These are phyloP conservation scores for Odocoileus virginianus DNA, from an alignment of 2,113 vertebrate genomes.

Conservation along the genomic window DNA sequence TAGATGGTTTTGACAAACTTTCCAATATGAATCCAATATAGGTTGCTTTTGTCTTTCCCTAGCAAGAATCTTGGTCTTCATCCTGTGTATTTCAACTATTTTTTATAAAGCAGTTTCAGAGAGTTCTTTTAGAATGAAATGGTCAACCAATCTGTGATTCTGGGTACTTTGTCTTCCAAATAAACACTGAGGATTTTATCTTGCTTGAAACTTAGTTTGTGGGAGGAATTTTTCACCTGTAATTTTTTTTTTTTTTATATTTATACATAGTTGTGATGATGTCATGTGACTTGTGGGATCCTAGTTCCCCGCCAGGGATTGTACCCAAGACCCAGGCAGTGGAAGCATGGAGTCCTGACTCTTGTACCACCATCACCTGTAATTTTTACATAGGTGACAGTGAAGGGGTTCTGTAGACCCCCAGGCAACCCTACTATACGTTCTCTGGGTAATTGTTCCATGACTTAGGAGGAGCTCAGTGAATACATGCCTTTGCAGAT, in stretches of 20 bases:
- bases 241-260: too few relatives aligned
- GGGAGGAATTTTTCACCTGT: not conserved
- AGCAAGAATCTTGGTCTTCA: not conserved
- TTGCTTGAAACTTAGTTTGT: not conserved
- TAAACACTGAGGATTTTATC: not conserved
- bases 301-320: too few relatives aligned
- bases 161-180: not conserved
- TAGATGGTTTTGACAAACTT: not conserved
- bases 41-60: not conserved
- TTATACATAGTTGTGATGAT: too few relatives aligned
- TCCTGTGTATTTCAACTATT: not conserved
- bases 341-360: too few relatives aligned
- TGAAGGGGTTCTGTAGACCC: not conserved
- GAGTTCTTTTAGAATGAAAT: not conserved
- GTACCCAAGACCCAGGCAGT: too few relatives aligned
- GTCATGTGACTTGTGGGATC: too few relatives aligned
- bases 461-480: not conserved
- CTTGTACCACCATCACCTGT: too few relatives aligned
- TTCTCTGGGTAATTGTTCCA: not conserved
- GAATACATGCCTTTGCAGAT: not conserved
- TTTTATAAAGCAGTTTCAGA: not conserved
- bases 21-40: not conserved
- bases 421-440: accelerated
- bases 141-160: not conserved
- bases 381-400: not conserved